Conservation (phyloP, 2,888 invertebrate species). For the Baccha elongata region DNA sequence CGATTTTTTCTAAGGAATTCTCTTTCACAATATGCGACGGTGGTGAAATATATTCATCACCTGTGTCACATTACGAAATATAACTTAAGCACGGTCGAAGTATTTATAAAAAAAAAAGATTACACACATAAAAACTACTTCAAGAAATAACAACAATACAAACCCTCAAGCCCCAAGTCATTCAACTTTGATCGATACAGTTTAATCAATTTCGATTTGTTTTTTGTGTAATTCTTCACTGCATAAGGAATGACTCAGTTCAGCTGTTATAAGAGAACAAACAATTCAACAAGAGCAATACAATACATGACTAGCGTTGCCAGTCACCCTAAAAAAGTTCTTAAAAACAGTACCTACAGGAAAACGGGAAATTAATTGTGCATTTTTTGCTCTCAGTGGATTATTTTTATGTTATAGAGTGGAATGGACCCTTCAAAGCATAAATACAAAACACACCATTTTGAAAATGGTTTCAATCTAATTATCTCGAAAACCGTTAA, state of each 20-base stretch:
- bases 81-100: constrained; percentile 2
- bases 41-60: constrained; percentile 46
- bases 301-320: too few species aligned
- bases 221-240: constrained; percentile 24
- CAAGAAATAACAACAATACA: constrained; percentile 52
- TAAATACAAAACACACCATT: too few species aligned
- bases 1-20: constrained; percentile 39
- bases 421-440: too few species aligned
- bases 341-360: too few species aligned
- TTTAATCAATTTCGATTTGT: constrained; percentile 68
- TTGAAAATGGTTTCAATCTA: too few species aligned
- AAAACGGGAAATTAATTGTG: too few species aligned
- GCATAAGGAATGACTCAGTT: constrained; percentile 24
- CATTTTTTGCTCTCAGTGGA: too few species aligned
- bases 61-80: constrained; percentile 59
- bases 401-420: too few species aligned
- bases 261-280: constrained; percentile 41
- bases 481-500: too few species aligned
- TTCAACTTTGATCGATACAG: constrained; percentile 73
- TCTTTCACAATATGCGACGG: constrained; percentile 24
- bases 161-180: constrained; percentile 59
- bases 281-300: too few species aligned
- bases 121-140: constrained; percentile 10
- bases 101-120: constrained; percentile 15
- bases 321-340: too few species aligned